A percentile compares a stretch with the other conserved stretches of the same genome.
Conservation (phyloP, 2,888 invertebrate genomes). For the Drymonia ruficornis region DNA sequence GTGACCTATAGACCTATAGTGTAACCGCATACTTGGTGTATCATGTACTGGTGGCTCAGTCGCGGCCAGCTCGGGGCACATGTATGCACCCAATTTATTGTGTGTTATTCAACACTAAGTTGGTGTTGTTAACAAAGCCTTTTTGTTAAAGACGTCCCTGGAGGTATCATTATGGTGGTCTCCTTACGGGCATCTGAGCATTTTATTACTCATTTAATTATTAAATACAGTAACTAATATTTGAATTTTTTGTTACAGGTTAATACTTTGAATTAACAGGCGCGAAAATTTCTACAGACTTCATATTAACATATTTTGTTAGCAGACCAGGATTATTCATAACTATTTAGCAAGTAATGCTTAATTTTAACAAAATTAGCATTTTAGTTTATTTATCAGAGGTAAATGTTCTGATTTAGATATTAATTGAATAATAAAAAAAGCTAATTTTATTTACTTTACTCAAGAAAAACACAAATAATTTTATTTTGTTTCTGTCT, state of each 20-base stretch:
- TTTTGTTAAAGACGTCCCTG: no score
- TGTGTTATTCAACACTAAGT: no score
- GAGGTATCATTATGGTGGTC: no score
- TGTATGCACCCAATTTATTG: no score
- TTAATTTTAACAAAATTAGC: conserved; percentile 1
- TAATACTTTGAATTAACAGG: conserved; percentile 75
- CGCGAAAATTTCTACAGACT: not conserved
- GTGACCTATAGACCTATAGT: no score
- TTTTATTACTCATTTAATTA: not conserved
- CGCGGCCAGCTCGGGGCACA: no score
- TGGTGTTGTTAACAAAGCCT: no score
- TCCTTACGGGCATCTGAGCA: no score
- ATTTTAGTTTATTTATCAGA: not conserved
- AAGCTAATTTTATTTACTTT: not conserved
- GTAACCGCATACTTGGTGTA: no score
- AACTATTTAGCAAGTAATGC: not conserved
- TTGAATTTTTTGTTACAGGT: conserved; percentile 71
- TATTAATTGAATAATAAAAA: not conserved
- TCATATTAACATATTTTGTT: not conserved
- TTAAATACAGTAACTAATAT: not conserved
- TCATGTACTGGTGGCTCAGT: no score
- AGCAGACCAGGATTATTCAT: not conserved
- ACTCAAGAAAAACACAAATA: no score
- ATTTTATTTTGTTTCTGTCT: not conserved
- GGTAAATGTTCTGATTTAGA: not conserved